Percentiles rank a stretch among this genome's conserved stretches.
phyloP scores from a whole-genome alignment of 2,888 invertebrate genomes.

The Alviniconcha strummeri region DNA sequence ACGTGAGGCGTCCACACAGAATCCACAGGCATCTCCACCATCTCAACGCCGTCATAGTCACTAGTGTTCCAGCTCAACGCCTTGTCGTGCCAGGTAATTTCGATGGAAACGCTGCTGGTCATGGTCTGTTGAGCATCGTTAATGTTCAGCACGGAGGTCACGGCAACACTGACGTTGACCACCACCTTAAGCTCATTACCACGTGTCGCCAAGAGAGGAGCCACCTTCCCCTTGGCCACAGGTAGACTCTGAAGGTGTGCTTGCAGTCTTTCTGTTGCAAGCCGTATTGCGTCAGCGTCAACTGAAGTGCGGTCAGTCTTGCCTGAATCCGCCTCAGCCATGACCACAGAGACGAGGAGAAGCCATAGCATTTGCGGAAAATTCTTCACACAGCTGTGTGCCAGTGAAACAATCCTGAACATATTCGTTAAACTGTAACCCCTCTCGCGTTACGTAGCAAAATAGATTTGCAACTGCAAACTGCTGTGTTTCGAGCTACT shows the following conservation, averaged over 20 bases:
- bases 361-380: too few relatives aligned
- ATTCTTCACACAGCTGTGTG: too few relatives aligned
- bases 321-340: too few relatives aligned
- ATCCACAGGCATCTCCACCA: neutral
- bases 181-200: neutral
- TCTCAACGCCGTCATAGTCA: neutral
- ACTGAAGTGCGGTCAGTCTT: too few relatives aligned
- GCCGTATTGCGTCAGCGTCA: too few relatives aligned
- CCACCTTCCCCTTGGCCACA: neutral
- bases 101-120: neutral
- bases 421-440: too few relatives aligned
- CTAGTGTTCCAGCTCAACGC: neutral
- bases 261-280: conserved; percentile 75
- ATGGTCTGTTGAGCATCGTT: conserved; percentile 10
- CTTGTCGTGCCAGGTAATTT: neutral
- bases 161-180: neutral
- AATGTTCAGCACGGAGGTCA: neutral
- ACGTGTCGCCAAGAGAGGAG: neutral
- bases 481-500: too few relatives aligned
- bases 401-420: too few relatives aligned
- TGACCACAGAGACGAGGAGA: too few relatives aligned
- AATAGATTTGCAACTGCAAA: too few relatives aligned
- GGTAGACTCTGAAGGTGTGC: conserved; percentile 76
- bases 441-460: too few relatives aligned
- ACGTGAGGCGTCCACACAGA: conserved; percentile 7